phyloP scores from a whole-genome alignment of 1,140 invertebrate genomes.

The Tribolium castaneum region DNA sequence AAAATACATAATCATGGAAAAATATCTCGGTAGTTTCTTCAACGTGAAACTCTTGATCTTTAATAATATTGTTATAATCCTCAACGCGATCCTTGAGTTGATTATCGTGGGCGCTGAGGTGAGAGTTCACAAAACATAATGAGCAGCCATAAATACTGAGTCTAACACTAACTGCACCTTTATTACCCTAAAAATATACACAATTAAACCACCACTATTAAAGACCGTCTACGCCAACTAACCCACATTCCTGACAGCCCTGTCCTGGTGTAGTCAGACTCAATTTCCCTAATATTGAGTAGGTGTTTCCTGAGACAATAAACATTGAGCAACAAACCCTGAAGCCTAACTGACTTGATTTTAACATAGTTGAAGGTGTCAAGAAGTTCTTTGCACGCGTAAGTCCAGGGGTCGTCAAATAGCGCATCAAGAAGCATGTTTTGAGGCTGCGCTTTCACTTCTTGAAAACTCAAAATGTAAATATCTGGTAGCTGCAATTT shows the following conservation, averaged over 20 bases:
- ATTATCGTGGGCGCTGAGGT: constrained; percentile 89
- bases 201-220: neutral
- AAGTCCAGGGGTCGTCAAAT: constrained; percentile 88
- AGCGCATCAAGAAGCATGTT: constrained; percentile 84
- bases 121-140: constrained; percentile 88
- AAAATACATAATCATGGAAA: constrained; percentile 95
- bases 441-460: constrained; percentile 89
- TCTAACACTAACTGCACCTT: constrained; percentile 90
- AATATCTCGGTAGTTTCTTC: constrained; percentile 83
- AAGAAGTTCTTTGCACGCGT: constrained; percentile 77
- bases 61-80: constrained; percentile 88
- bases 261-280: constrained; percentile 86
- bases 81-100: constrained; percentile 81
- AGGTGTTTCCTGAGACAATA: constrained; percentile 84
- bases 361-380: constrained; percentile 80
- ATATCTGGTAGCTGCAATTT: constrained; percentile 78
- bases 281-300: constrained; percentile 81
- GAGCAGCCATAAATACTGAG: constrained; percentile 88
- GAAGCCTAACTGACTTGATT: constrained; percentile 79
- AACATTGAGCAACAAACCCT: constrained; percentile 81
- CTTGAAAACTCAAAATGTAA: constrained; percentile 88
- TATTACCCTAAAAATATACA: constrained; percentile 83
- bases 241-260: constrained; percentile 91
- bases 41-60: constrained; percentile 77
- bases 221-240: too few species aligned